Percentiles rank a stretch among this genome's conserved stretches.
phyloP scores from a whole-genome alignment of 1,140 invertebrate genomes.

The Rhagoletis zephyria region DNA sequence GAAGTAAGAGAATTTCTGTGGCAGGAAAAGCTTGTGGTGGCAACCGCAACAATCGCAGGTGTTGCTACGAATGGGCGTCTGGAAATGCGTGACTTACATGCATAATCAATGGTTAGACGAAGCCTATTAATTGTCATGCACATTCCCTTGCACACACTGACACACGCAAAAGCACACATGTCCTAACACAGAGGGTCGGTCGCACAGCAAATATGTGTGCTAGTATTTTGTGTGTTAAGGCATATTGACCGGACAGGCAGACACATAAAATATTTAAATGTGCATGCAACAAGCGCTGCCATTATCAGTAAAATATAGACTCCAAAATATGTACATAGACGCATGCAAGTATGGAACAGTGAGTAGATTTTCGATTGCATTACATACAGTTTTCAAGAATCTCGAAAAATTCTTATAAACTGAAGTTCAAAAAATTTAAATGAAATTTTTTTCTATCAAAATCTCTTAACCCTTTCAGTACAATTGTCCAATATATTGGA shows the following conservation, averaged over 20 bases:
- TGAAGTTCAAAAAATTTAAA: too few relatives aligned
- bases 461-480: too few relatives aligned
- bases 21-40: conserved; percentile 1
- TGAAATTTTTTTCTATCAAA: too few relatives aligned
- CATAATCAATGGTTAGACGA: conserved; percentile 47
- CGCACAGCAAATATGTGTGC: too few relatives aligned
- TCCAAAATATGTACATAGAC: neutral
- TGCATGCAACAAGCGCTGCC: conserved; percentile 33
- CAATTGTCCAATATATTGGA: too few relatives aligned
- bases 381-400: too few relatives aligned
- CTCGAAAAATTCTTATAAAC: too few relatives aligned
- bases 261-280: conserved; percentile 43
- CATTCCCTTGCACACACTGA: neutral
- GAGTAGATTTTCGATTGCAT: neutral
- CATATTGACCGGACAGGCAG: conserved; percentile 36
- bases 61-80: conserved; percentile 42
- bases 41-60: neutral
- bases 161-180: too few relatives aligned
- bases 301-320: conserved; percentile 38
- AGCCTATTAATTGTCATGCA: conserved; percentile 31
- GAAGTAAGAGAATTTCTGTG: neutral
- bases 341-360: neutral
- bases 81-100: conserved; percentile 49
- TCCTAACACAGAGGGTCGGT: neutral
- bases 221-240: neutral